These are phyloP conservation scores for Galeopterus variegatus DNA, from an alignment of 2,113 vertebrate species.

Conservation along the genomic window DNA sequence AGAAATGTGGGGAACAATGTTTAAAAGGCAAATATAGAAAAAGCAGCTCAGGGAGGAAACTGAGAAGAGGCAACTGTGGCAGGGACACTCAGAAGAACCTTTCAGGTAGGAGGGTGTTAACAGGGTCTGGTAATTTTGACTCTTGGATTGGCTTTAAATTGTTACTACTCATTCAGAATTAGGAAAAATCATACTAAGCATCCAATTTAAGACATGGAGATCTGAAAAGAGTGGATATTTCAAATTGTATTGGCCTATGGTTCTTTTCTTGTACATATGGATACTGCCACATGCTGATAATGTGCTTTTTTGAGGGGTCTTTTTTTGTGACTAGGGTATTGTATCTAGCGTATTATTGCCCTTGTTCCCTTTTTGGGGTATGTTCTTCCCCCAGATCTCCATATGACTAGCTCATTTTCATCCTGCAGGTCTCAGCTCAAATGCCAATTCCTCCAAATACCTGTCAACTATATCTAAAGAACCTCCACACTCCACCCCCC, in stretches of 20 bases:
- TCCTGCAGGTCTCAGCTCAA: background rate
- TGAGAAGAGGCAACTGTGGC: background rate
- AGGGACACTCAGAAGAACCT: background rate
- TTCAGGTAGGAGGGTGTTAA: background rate
- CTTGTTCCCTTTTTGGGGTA: background rate
- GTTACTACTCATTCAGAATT: background rate
- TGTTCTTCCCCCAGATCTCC: background rate
- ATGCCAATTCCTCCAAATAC: background rate
- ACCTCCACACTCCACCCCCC: background rate
- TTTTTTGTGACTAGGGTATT: background rate
- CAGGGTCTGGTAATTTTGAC: background rate
- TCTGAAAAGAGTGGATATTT: background rate
- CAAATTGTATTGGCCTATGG: background rate
- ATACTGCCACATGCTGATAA: background rate
- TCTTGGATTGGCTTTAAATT: background rate
- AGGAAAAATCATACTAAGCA: background rate
- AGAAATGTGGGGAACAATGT: background rate
- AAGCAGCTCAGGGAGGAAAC: background rate
- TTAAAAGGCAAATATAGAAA: constrained; percentile 1
- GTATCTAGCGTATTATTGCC: background rate
- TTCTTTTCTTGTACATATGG: background rate
- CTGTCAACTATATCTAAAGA: background rate
- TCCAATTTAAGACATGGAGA: background rate
- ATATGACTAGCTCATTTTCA: background rate
- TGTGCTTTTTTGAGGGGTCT: background rate